Conservation (phyloP, 2,888 invertebrate species). For the Ornithoptera priamus region DNA sequence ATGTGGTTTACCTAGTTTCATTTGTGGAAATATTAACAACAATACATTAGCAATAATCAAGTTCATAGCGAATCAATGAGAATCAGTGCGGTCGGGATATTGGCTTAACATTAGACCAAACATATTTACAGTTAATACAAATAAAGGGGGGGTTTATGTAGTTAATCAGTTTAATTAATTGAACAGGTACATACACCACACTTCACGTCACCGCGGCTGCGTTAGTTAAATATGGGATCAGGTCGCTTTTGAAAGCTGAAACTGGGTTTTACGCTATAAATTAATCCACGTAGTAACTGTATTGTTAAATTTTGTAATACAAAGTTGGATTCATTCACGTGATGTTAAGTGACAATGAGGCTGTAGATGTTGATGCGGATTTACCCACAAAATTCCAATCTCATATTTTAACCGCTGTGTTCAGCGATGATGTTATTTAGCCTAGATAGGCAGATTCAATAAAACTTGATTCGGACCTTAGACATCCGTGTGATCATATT, state of each 20-base stretch:
- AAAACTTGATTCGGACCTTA: too few species aligned
- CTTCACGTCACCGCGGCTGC: slow-evolving; percentile 3
- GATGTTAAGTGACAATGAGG: too few species aligned
- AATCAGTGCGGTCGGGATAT: neutral
- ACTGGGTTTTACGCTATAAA: neutral
- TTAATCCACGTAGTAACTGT: neutral
- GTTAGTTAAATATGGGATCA: slow-evolving; percentile 7
- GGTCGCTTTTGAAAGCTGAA: slow-evolving; percentile 5
- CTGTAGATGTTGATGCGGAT: too few species aligned
- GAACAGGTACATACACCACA: neutral
- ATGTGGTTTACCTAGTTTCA: neutral
- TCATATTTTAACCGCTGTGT: too few species aligned
- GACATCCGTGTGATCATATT: too few species aligned
- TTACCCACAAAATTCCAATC: too few species aligned
- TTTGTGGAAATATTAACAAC: neutral
- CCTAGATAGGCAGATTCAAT: too few species aligned
- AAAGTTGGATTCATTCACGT: too few species aligned
- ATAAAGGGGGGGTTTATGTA: neutral
- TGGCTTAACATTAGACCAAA: neutral
- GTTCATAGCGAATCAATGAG: neutral
- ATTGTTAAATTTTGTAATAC: neutral
- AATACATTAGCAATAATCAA: neutral
- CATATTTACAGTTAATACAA: slow-evolving; percentile 1
- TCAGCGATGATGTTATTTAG: too few species aligned
- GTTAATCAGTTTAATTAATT: slow-evolving; percentile 2